A percentile compares a stretch with the other conserved stretches of the same genome.
Evolutionary conservation across 2,113 vertebrate species (phyloP).

Genomic region (Puntigrus tetrazona): DNA sequence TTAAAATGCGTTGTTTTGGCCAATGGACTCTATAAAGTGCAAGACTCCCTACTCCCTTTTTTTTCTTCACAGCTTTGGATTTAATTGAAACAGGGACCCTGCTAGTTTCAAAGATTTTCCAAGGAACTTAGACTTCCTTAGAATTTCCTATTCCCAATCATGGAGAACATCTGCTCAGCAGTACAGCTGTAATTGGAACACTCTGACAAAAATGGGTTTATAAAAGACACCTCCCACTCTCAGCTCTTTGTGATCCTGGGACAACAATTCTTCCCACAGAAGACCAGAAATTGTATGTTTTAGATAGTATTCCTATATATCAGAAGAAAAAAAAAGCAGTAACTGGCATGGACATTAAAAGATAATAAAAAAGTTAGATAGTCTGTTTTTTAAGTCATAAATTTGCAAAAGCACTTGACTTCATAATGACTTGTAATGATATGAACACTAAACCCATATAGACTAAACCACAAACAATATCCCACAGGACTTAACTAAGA

Average conservation of each 20-base stretch:
- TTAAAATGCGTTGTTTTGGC: background rate
- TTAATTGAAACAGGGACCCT: background rate
- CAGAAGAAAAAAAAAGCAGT: too few species aligned
- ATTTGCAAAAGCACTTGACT: background rate
- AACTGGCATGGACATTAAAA: background rate
- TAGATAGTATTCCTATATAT: too few species aligned
- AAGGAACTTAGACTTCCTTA: background rate
- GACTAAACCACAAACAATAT: background rate
- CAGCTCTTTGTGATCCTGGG: background rate
- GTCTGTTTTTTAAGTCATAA: background rate
- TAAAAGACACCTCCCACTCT: background rate
- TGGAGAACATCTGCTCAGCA: background rate
- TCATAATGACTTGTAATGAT: background rate
- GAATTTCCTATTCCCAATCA: background rate
- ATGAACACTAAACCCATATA: background rate
- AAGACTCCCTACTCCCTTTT: background rate
- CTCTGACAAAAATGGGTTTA: background rate
- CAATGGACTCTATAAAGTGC: too few species aligned
- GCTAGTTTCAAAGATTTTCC: background rate
- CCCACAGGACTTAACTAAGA: background rate
- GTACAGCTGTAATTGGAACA: background rate
- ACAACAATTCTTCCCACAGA: background rate
- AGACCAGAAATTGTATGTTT: too few species aligned
- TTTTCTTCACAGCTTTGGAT: background rate
- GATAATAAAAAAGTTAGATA: background rate